These are phyloP conservation scores for Scleropages formosus DNA, from an alignment of 2,797 vertebrate species.

Conservation along the genomic window DNA sequence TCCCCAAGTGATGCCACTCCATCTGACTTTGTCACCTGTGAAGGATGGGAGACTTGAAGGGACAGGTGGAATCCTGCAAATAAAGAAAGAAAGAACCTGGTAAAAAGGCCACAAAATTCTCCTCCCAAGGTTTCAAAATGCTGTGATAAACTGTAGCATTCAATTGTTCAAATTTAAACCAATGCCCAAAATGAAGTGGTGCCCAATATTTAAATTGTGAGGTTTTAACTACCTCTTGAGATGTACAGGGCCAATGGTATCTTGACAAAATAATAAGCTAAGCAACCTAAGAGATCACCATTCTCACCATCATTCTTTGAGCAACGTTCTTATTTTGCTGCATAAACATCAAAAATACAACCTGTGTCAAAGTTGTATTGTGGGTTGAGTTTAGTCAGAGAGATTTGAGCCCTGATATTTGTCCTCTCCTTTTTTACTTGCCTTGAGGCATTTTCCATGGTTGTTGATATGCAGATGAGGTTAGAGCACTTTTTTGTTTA, in stretches of 20 bases:
- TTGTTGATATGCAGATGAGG: conserved; percentile 9
- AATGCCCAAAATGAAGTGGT: too few relatives aligned
- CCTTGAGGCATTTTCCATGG: neutral
- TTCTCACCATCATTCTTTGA: neutral
- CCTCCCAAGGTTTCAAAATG: neutral
- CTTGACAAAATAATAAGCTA: too few relatives aligned
- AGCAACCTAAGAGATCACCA: neutral
- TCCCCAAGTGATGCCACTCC: neutral
- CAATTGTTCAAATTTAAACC: neutral
- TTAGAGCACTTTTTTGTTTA: neutral
- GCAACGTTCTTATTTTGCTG: neutral
- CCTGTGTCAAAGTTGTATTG: neutral
- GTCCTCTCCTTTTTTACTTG: neutral
- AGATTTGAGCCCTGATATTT: neutral
- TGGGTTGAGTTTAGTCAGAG: neutral
- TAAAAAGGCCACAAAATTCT: neutral
- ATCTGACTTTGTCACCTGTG: conserved; percentile 23
- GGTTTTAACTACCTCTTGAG: too few relatives aligned
- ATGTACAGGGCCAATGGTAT: too few relatives aligned
- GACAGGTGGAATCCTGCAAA: conserved; percentile 5
- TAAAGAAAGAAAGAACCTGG: neutral
- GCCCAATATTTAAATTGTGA: neutral
- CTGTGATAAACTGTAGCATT: neutral
- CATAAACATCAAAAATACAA: neutral
- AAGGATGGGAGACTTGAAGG: conserved; percentile 10